Conservation (phyloP, 1,140 invertebrate species). For the Phocides pigmalion region DNA sequence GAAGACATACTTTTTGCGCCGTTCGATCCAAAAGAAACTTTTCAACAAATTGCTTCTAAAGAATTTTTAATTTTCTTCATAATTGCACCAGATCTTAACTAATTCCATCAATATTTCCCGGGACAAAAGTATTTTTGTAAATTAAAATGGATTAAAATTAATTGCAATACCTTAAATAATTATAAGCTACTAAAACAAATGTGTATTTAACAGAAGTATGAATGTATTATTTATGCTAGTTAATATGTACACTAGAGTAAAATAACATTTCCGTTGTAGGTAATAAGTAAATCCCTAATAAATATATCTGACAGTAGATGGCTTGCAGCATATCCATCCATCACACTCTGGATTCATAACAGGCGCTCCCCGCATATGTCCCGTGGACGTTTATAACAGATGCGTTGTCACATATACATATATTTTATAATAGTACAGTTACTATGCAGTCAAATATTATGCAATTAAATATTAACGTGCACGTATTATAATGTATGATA, state of each 20-base stretch:
- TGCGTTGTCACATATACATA: conserved; percentile 50
- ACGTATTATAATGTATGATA: neutral
- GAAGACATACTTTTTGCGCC: conserved; percentile 71
- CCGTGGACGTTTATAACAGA: conserved; percentile 65
- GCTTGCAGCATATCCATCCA: conserved; percentile 65
- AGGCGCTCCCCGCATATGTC: conserved; percentile 66
- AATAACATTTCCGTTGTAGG: neutral
- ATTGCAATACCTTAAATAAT: no score
- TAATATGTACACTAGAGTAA: no score
- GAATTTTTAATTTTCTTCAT: conserved; percentile 73
- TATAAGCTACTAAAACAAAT: no score
- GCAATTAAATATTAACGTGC: neutral
- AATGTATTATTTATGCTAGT: no score
- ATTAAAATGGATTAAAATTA: no score
- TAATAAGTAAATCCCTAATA: conserved; percentile 48
- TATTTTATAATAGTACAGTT: conserved; percentile 4
- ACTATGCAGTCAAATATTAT: conserved; percentile 6
- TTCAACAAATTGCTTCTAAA: conserved; percentile 68
- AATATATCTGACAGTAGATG: conserved; percentile 47
- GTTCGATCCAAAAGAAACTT: conserved; percentile 61
- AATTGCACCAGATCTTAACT: conserved; percentile 63
- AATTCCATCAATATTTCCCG: conserved; percentile 20
- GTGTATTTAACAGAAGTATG: no score
- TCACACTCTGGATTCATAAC: conserved; percentile 76
- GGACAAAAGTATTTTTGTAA: neutral